Percentiles rank a stretch among this genome's conserved stretches.
Conservation (phyloP, 1,140 invertebrate species). For the Meloidogyne floridensis region DNA sequence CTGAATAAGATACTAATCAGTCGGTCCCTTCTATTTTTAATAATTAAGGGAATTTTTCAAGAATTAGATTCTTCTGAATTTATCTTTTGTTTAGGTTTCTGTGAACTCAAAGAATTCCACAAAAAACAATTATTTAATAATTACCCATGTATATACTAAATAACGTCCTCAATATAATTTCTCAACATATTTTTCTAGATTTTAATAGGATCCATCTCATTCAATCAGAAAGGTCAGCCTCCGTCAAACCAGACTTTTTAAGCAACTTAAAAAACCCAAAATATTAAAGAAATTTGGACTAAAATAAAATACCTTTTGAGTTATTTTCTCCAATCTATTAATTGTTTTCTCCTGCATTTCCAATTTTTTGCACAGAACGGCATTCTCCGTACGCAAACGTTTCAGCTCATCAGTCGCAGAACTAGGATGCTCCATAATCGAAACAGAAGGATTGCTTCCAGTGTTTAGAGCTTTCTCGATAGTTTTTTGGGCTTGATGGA, state of each 20-base stretch:
- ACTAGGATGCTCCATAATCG: neutral
- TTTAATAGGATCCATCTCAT: neutral
- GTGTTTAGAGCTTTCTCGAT: conserved; percentile 14
- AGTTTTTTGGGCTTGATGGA: conserved; percentile 23
- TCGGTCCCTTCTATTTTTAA: too few species aligned
- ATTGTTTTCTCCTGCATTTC: neutral
- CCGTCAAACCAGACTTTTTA: neutral
- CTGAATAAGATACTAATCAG: too few species aligned
- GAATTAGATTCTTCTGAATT: too few species aligned
- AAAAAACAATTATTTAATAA: too few species aligned
- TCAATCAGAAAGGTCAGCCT: neutral
- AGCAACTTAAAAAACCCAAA: neutral
- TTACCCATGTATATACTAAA: too few species aligned
- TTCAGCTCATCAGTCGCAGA: neutral
- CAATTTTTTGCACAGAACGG: neutral
- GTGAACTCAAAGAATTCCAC: too few species aligned
- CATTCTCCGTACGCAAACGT: neutral
- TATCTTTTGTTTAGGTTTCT: too few species aligned
- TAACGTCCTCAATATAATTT: too few species aligned
- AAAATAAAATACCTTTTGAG: conserved; percentile 7
- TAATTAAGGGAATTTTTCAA: too few species aligned
- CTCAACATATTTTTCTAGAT: neutral
- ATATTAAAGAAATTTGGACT: neutral
- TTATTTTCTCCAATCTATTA: conserved; percentile 14
- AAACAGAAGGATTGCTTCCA: neutral